Percentiles rank a stretch among this genome's conserved stretches.
phyloP scores from a whole-genome alignment of 2,888 invertebrate genomes.

The Macrophya alboannulata region DNA sequence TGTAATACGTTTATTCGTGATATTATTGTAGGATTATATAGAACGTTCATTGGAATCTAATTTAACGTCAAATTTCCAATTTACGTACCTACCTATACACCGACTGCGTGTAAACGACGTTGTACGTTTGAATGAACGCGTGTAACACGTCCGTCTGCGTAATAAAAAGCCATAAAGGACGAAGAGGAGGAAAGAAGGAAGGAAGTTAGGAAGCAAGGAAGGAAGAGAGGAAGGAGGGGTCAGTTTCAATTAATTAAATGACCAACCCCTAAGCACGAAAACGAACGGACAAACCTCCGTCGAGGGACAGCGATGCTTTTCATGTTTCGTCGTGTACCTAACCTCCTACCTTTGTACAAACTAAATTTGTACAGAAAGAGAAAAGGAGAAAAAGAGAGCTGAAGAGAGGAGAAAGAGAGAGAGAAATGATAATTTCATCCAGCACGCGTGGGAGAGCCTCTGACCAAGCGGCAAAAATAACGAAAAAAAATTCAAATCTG shows the following conservation, averaged over 20 bases:
- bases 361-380: constrained; percentile 33
- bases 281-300: neutral
- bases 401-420: neutral
- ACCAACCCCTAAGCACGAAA: constrained; percentile 33
- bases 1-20: no score
- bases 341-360: neutral
- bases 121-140: neutral
- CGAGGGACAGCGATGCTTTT: constrained; percentile 36
- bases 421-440: constrained; percentile 1
- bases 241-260: constrained; percentile 54
- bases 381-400: neutral
- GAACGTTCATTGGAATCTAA: no score
- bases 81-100: no score
- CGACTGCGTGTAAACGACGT: neutral
- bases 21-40: no score
- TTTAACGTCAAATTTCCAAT: neutral
- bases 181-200: neutral
- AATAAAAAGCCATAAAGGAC: neutral
- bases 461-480: neutral
- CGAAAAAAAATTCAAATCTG: neutral
- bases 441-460: neutral
- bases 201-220: neutral
- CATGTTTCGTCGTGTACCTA: constrained; percentile 29
- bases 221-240: neutral
- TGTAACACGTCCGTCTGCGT: neutral